Evolutionary conservation across 2,888 invertebrate genomes (phyloP).

Genomic region (Poecilus cupreus): DNA sequence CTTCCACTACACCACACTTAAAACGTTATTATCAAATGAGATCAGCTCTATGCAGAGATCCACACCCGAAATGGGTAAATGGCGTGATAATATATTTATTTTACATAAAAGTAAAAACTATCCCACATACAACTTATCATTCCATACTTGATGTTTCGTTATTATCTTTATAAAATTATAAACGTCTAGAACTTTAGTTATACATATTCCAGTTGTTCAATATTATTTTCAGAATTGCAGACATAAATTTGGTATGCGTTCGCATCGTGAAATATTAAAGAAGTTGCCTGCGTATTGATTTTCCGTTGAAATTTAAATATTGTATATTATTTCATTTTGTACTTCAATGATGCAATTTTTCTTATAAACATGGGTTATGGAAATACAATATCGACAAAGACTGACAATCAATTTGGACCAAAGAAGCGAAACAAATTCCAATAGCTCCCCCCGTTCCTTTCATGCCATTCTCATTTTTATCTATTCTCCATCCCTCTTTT

Average conservation of each 20-base stretch:
- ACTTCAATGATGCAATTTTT: slow-evolving; percentile 23
- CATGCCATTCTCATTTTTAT: slow-evolving; percentile 27
- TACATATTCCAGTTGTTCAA: neutral
- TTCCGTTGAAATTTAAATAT: slow-evolving; percentile 28
- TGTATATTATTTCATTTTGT: slow-evolving; percentile 36
- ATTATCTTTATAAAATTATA: neutral
- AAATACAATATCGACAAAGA: slow-evolving; percentile 49
- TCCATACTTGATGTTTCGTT: no score
- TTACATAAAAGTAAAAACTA: no score
- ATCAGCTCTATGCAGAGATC: no score
- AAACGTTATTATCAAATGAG: no score
- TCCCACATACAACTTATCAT: no score
- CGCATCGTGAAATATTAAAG: slow-evolving; percentile 6
- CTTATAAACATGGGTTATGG: slow-evolving; percentile 38
- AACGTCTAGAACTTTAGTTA: neutral
- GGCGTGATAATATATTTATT: no score
- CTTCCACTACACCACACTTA: no score
- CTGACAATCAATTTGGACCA: slow-evolving; percentile 23
- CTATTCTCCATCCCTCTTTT: neutral
- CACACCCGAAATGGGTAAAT: no score
- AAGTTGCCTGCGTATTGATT: neutral
- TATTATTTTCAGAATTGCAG: neutral
- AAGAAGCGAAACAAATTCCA: slow-evolving; percentile 47
- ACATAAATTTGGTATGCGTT: neutral
- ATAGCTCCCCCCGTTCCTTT: neutral